Evolutionary conservation across 2,888 invertebrate species (phyloP), one percentile per base, ranked within the genome.

Genomic region (Frankliniella intonsa): DNA sequence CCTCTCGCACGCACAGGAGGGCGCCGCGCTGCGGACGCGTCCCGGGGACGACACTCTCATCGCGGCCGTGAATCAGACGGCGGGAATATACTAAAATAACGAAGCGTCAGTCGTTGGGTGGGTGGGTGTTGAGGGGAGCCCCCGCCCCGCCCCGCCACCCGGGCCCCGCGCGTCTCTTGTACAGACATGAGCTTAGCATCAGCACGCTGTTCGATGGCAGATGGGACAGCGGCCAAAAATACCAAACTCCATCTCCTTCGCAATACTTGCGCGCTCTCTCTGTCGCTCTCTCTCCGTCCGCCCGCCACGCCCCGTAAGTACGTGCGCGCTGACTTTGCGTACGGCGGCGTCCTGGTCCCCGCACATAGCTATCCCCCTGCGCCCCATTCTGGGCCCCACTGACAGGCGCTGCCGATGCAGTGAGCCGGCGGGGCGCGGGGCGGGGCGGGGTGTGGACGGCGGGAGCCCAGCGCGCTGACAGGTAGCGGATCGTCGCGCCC

Each of bases 131-230:
- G 69, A 12, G 22, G 69, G 22, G 62, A 14, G 69, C 69, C 38
- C 38, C 38, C 38, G 38, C 38, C 38, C 38, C 38, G 38, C 38
- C 38, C 38, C 38, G 38, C 38, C 38, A 2, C 38, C 38, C 38
- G 5, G 38, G 38, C 38, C 38, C 5, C 55, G 55, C 55, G 22
- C 62, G 62, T 62, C 25, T 76, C 69, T 76, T 76, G 69, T 76
- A 76, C 69, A 76, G 69, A 76, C 69, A 76, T 76, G 69, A 76
- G 69, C 69, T 76, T 76, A 76, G 69, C 69, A 76, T 76, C 69
- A 76, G 69, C 69, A 25, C 69, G 69, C 69, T 25, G 69, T 76
- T 76, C 69, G 69, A 76, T 76, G 69, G 69, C 22, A 76, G 69
- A 76, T 76, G 69, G 69, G 69, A 76, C 69, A 76, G 69, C 69